Conservation (phyloP, 37 sponge, comb jelly and placozoan genomes). For the Chondrosia reniformis region DNA sequence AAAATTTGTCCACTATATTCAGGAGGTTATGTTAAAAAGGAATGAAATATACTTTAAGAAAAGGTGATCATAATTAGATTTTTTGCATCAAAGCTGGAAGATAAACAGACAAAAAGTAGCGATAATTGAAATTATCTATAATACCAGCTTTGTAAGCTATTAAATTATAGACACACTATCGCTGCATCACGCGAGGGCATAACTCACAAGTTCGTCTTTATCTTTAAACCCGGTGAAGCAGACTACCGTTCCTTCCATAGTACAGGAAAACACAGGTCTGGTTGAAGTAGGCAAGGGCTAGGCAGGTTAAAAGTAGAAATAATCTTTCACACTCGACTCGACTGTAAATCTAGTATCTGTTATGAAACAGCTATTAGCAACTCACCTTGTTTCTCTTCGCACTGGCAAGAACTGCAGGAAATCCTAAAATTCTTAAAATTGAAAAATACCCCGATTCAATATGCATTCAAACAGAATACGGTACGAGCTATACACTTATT, state of each 20-base stretch:
- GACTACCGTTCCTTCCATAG: constrained; percentile 60
- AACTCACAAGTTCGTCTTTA: constrained; percentile 48
- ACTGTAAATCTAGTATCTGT: background rate
- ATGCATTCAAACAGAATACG: no score
- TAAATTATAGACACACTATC: no score
- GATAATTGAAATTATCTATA: no score
- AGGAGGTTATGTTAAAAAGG: no score
- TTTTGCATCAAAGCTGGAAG: no score
- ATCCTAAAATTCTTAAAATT: constrained; percentile 81
- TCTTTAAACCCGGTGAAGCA: constrained; percentile 90
- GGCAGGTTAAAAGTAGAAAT: background rate
- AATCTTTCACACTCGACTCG: background rate
- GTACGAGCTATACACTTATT: no score
- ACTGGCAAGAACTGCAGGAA: constrained; percentile 59
- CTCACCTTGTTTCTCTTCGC: constrained; percentile 42
- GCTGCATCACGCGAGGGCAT: background rate
- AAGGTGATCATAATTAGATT: no score
- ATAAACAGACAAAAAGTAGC: no score
- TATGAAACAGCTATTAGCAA: background rate
- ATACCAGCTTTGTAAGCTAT: no score
- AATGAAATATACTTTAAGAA: no score
- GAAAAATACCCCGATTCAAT: no score
- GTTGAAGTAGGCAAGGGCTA: constrained; percentile 55
- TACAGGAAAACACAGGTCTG: constrained; percentile 57
- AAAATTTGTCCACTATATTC: no score